phyloP scores from a whole-genome alignment of 2,797 vertebrate species.

The Momotus momota region DNA sequence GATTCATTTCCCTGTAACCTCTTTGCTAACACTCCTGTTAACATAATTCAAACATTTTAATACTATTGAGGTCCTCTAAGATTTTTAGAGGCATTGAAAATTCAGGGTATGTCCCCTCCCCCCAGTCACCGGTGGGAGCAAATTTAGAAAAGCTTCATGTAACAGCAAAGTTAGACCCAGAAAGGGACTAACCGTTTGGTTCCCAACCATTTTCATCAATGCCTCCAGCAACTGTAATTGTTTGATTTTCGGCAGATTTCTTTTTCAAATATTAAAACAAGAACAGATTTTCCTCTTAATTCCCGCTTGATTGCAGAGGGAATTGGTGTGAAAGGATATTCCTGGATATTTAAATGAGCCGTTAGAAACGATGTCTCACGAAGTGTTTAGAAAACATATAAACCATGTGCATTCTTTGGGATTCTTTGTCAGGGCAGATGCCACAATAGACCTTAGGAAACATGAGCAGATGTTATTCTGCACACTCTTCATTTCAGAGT shows the following conservation, averaged over 20 bases:
- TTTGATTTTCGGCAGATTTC: slow-evolving; percentile 41
- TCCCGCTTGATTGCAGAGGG: slow-evolving; percentile 16
- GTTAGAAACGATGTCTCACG: not conserved
- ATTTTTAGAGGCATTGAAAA: not conserved
- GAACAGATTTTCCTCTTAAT: slow-evolving; percentile 48
- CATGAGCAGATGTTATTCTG: slow-evolving; percentile 66
- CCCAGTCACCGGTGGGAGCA: not conserved
- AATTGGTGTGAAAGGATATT: slow-evolving; percentile 7
- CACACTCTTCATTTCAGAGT: slow-evolving; percentile 48
- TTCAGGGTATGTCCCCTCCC: not conserved
- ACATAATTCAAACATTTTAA: not conserved
- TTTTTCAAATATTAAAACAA: slow-evolving; percentile 24
- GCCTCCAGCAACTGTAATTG: not conserved
- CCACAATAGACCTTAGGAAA: slow-evolving; percentile 56
- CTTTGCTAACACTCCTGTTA: not conserved
- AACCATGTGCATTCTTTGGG: slow-evolving; percentile 38
- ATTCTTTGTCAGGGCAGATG: slow-evolving; percentile 47
- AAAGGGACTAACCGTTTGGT: not conserved
- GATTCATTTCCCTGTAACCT: not conserved
- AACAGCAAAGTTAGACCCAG: not conserved
- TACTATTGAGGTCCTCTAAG: not conserved
- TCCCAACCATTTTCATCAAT: not conserved
- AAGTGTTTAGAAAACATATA: slow-evolving; percentile 41
- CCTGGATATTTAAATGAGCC: slow-evolving; percentile 52
- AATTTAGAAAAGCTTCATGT: not conserved